Percentiles rank a stretch among this genome's conserved stretches.
Evolutionary conservation across 2,888 invertebrate genomes (phyloP).

Genomic region (Polyommatus icarus): DNA sequence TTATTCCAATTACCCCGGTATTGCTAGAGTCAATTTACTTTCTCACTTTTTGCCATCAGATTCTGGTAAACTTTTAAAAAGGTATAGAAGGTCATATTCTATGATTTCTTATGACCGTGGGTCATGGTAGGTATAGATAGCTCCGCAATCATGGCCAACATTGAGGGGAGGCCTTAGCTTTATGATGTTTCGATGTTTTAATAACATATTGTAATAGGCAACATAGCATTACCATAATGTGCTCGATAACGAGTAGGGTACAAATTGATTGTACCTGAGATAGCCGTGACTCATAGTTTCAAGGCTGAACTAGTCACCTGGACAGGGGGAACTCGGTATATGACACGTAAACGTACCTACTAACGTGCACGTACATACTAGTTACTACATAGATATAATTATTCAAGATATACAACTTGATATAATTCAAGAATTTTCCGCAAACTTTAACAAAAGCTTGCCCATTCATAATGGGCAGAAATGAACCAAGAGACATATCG

Average conservation of each 20-base stretch:
- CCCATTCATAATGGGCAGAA: neutral
- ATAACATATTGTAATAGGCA: neutral
- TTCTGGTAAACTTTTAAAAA: no score
- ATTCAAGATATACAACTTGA: no score
- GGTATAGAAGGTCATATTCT: no score
- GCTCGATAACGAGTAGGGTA: slow-evolving; percentile 38
- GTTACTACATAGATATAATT: no score
- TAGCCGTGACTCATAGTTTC: slow-evolving; percentile 50
- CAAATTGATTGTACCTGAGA: slow-evolving; percentile 48
- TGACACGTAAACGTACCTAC: neutral
- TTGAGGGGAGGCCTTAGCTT: no score
- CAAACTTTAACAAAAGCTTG: neutral
- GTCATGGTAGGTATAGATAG: no score
- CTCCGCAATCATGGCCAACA: no score
- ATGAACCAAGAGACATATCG: neutral
- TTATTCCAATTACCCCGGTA: no score
- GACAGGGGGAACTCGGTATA: slow-evolving; percentile 14
- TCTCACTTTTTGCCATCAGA: no score
- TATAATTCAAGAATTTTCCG: slow-evolving; percentile 5
- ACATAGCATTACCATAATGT: neutral
- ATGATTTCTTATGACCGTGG: no score
- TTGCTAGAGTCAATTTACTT: no score
- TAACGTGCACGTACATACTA: neutral
- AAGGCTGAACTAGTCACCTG: slow-evolving; percentile 25
- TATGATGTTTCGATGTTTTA: no score